These are phyloP conservation scores for Melinaea menophilus DNA, from an alignment of 2,888 invertebrate genomes.

Conservation along the genomic window DNA sequence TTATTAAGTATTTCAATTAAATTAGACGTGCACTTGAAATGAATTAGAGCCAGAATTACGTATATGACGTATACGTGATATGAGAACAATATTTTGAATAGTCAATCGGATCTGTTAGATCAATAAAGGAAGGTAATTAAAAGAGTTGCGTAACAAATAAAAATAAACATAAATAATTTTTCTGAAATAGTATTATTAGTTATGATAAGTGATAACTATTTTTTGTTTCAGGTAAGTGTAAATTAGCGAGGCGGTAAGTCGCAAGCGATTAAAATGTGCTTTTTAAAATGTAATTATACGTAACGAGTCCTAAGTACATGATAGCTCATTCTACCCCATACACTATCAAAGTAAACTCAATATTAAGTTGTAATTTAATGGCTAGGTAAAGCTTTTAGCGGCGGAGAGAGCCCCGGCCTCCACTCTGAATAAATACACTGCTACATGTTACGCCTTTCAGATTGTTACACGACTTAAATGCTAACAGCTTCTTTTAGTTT, in stretches of 20 bases:
- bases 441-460: constrained; percentile 45
- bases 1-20: no score
- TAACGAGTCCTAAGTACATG: background rate
- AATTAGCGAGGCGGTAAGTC: constrained; percentile 4
- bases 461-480: constrained; percentile 51
- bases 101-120: no score
- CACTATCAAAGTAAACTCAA: constrained; percentile 16
- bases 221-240: constrained; percentile 32
- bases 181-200: constrained; percentile 2
- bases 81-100: no score
- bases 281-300: constrained; percentile 1
- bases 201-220: constrained; percentile 24
- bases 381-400: constrained; percentile 32
- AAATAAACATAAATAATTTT: background rate
- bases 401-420: constrained; percentile 26
- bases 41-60: no score
- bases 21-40: no score
- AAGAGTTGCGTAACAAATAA: background rate
- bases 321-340: constrained; percentile 15
- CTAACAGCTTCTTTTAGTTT: constrained; percentile 64
- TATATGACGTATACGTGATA: no score
- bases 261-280: constrained; percentile 11
- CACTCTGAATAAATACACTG: constrained; percentile 43
- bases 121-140: no score
- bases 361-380: constrained; percentile 22